phyloP scores from a whole-genome alignment of 2,888 invertebrate species.

The Drosophila mercatorum region DNA sequence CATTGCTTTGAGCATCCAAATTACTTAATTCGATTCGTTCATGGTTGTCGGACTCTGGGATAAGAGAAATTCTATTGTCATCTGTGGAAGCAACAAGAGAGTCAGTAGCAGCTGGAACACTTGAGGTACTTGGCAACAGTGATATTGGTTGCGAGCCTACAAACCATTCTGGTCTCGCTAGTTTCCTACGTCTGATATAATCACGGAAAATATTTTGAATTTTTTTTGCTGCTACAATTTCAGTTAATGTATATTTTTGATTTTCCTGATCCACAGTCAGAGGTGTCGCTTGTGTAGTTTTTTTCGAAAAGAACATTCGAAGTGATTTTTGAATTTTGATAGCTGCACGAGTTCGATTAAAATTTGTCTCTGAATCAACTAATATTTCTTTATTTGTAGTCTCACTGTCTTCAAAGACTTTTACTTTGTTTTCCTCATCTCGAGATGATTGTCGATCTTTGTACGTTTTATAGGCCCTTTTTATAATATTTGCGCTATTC shows the following conservation, averaged over 20 bases:
- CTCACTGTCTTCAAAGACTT: not conserved
- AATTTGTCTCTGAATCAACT: not conserved
- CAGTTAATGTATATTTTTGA: conserved; percentile 15
- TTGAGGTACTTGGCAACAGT: conserved; percentile 35
- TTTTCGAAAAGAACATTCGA: conserved; percentile 21
- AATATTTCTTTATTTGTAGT: not conserved
- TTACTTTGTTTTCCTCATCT: not conserved
- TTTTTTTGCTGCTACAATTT: conserved; percentile 36
- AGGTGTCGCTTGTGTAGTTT: not conserved
- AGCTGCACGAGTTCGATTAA: conserved; percentile 38
- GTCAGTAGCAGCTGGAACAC: not conserved
- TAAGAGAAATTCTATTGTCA: conserved; percentile 21
- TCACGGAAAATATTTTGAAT: conserved; percentile 52
- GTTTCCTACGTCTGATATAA: conserved; percentile 34
- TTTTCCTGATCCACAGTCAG: not conserved
- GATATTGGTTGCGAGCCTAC: conserved; percentile 56
- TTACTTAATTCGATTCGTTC: conserved; percentile 25
- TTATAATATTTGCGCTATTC: conserved; percentile 35
- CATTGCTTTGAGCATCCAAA: conserved; percentile 63
- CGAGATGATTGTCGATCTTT: not conserved
- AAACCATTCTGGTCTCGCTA: conserved; percentile 53
- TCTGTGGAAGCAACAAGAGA: conserved; percentile 14
- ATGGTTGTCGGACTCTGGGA: conserved; percentile 23
- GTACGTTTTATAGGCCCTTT: conserved; percentile 16
- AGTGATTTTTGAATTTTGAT: conserved; percentile 44